Evolutionary conservation across 2,113 vertebrate genomes (phyloP).

Genomic region (Ctenodactylus gundi): DNA sequence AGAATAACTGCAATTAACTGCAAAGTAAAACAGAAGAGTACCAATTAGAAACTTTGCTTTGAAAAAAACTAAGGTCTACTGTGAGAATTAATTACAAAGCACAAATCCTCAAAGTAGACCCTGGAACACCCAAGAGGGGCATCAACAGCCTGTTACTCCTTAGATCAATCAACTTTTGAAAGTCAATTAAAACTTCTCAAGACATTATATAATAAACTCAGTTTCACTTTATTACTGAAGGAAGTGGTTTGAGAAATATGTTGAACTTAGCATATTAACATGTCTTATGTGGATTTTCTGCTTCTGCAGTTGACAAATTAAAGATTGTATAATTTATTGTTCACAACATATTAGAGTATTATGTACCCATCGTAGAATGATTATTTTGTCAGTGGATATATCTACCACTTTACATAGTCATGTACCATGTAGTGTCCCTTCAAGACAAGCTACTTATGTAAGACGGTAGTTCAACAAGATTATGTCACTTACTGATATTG

Average conservation of each 20-base stretch:
- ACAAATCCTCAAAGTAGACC: not conserved
- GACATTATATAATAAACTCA: not conserved
- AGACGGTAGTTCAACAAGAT: not conserved
- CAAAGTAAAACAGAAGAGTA: not conserved
- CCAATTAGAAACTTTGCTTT: not conserved
- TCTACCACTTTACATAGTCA: not conserved
- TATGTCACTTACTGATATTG: not conserved
- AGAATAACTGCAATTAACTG: not conserved
- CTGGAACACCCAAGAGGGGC: not conserved
- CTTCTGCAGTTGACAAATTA: not conserved
- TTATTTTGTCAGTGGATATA: not conserved
- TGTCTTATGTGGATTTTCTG: not conserved
- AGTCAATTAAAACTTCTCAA: not conserved
- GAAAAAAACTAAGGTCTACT: not conserved
- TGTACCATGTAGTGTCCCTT: not conserved
- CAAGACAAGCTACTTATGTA: not conserved
- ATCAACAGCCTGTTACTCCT: not conserved
- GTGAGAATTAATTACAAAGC: not conserved
- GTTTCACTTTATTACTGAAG: conserved; percentile 8
- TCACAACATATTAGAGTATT: not conserved
- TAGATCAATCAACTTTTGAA: not conserved
- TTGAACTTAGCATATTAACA: not conserved
- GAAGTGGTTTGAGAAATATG: not conserved
- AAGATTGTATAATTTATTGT: not conserved
- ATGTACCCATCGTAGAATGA: not conserved